Base-by-base conservation (phyloP, 2,888 invertebrate species). In the Branchipolynoe longqiensis region DNA sequence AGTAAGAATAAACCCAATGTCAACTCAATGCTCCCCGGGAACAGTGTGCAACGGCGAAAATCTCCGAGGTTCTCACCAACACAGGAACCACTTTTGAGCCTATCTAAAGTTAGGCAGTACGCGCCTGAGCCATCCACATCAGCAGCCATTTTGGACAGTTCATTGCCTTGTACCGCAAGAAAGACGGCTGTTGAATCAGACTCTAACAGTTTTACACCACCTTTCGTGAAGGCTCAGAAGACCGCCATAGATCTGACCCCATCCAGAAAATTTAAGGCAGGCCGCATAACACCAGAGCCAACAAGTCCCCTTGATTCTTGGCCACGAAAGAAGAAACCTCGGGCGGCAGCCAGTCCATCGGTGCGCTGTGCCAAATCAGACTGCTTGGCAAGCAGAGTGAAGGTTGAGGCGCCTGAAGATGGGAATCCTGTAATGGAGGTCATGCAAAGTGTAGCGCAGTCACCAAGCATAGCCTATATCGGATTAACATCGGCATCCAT, bases 261-360 rank as follows among this genome's bases (percentile, higher is more conserved):
- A 1, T 78, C 78, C 18, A 41, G 48, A n/a, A 41, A 54, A 28
- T 54, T 78, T 33, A 78, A 48, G 31, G 78, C 78, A 12, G 78
- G 78, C 0, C 22, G 78, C n/a, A 31, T 54, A 25, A 78, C 78
- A 25, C 78, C 78, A 48, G 78, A 78, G 33, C 78, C 78, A 0
- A 41, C 78, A 22, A 78, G 78, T 78, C 78, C 78, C 6, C 41
- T 78, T 4, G 78, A 78, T n/a, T 41, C 78, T 18, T 78, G 78
- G 78, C 78, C 78, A 25, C 62, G 62, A 22, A 41, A 33, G 28
- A 78, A 78, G 78, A 38, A 73, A 40, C 48, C 28, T 31, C 78
- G 54, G 1, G 25, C 78, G 6, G 1, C 54, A 25, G 1, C 28
- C 22, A 48, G 31, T 4, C 28, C 22, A 8, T 54, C 48, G 1